Base-by-base conservation (phyloP, 2,113 vertebrate species). In the Turnix velox region DNA sequence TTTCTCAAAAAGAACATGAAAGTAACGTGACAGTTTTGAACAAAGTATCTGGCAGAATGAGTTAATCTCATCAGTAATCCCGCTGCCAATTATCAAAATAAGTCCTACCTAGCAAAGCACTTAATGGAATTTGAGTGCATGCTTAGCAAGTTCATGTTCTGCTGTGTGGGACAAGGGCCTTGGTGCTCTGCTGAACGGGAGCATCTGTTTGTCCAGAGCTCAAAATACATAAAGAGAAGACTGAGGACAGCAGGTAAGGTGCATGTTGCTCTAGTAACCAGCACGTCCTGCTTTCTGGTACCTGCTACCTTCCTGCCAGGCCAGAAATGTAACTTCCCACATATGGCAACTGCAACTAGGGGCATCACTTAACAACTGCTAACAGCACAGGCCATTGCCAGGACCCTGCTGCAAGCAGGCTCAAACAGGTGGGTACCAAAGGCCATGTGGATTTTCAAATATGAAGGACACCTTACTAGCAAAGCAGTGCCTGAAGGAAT, bases 401-500 rank as follows among this genome's bases (percentile, higher is more conserved):
- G 68, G n/a, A 7, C 35, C 8, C 57, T 18, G 68, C 3, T 6
- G 81, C 7, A 22, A 78, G 72, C 62, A 59, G 78, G 75, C 68
- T 67, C 88, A 13, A 30, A 24, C 69, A 52, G 55, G 86, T 58
- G 19, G 61, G 62, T 35, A 51, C 33, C 72, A 40, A 2, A 0
- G 55, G 39, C 18, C 68, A 11, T 0, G 3, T 3, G 24, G 37
- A 17, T 30, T 67, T 59, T 37, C 0, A 0, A 28, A 6, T 9
- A 14, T 1, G 31, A 35, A 7, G 9, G 48, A 40, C 14, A 2
- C 8, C 2, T 3, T 8, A 7, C 14, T 72, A 31, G 59, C 40
- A 22, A 37, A 59, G 87, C 54, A 7, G 65, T 10, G 37, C 91
- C 84, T 4, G 20, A 75, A 61, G 76, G 74, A 10, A 16, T 61